Percentiles rank a stretch among this genome's conserved stretches.
These are phyloP conservation scores for Kryptopterus vitreolus DNA, from an alignment of 2,797 vertebrate species.

Conservation along the genomic window DNA sequence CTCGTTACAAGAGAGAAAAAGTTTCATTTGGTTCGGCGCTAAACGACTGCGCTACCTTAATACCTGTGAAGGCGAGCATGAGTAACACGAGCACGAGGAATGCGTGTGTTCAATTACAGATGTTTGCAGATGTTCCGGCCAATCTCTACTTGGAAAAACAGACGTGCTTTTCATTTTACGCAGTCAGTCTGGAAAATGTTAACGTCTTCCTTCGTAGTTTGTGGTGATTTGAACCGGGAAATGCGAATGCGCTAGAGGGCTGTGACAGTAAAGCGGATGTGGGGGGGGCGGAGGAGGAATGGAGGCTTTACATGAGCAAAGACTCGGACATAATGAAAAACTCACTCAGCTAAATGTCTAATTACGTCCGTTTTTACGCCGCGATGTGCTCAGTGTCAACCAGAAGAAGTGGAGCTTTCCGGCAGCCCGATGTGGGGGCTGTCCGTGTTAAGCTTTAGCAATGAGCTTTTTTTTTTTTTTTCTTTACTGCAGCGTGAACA, in stretches of 20 bases:
- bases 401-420: conserved; percentile 38
- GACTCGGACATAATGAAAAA: conserved; percentile 57
- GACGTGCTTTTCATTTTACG: conserved; percentile 30
- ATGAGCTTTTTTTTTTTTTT: no score
- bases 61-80: conserved; percentile 20
- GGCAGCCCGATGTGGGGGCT: conserved; percentile 36
- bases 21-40: conserved; percentile 23
- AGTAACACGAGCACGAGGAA: conserved; percentile 15
- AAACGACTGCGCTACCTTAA: conserved; percentile 41
- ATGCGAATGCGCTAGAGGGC: conserved; percentile 43
- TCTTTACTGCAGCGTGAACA: conserved; percentile 28
- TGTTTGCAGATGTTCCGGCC: conserved; percentile 34
- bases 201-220: conserved; percentile 39
- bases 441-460: conserved; percentile 13
- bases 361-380: conserved; percentile 58
- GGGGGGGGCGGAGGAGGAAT: conserved; percentile 46
- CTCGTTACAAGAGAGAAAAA: conserved; percentile 20
- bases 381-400: conserved; percentile 44
- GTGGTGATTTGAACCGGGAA: conserved; percentile 37
- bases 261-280: conserved; percentile 49
- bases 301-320: conserved; percentile 55
- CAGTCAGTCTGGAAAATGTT: conserved; percentile 48
- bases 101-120: conserved; percentile 32
- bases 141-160: conserved; percentile 27
- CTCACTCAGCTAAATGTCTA: conserved; percentile 55